phyloP scores from a whole-genome alignment of 2,797 vertebrate species.

The Hyperoplus immaculatus region DNA sequence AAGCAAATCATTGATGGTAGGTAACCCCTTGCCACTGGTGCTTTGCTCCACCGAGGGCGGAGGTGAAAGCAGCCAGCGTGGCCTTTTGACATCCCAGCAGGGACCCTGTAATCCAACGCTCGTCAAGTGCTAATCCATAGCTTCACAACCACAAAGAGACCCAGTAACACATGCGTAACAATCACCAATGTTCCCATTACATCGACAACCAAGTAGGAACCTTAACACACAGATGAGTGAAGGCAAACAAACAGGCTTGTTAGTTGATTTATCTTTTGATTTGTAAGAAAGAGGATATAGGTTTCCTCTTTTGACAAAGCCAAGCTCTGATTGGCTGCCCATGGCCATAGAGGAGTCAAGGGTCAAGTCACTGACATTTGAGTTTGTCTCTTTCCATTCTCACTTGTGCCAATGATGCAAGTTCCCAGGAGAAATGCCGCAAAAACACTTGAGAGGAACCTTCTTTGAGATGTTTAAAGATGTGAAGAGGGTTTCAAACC shows the following conservation, averaged over 20 bases:
- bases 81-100: slow-evolving; percentile 76
- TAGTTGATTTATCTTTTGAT: slow-evolving; percentile 10
- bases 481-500: slow-evolving; percentile 39
- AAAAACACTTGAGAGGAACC: slow-evolving; percentile 48
- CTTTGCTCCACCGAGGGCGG: slow-evolving; percentile 59
- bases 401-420: slow-evolving; percentile 19
- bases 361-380: slow-evolving; percentile 63
- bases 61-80: slow-evolving; percentile 67
- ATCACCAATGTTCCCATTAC: slow-evolving; percentile 33
- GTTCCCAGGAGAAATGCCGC: slow-evolving; percentile 47
- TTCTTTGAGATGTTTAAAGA: slow-evolving; percentile 54
- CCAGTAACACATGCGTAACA: slow-evolving; percentile 40
- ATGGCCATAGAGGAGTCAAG: slow-evolving; percentile 30
- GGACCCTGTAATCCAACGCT: slow-evolving; percentile 79
- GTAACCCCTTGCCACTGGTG: slow-evolving; percentile 67
- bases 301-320: slow-evolving; percentile 5
- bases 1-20: slow-evolving; percentile 81
- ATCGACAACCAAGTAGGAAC: slow-evolving; percentile 27
- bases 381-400: slow-evolving; percentile 45
- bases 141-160: slow-evolving; percentile 58
- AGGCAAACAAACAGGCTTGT: slow-evolving; percentile 19
- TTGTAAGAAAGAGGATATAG: slow-evolving; percentile 16
- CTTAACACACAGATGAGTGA: slow-evolving; percentile 11
- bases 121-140: slow-evolving; percentile 69
- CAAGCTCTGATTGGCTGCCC: slow-evolving; percentile 36